Conservation (phyloP, 2,888 invertebrate genomes). For the Muschampia plurimacula region DNA sequence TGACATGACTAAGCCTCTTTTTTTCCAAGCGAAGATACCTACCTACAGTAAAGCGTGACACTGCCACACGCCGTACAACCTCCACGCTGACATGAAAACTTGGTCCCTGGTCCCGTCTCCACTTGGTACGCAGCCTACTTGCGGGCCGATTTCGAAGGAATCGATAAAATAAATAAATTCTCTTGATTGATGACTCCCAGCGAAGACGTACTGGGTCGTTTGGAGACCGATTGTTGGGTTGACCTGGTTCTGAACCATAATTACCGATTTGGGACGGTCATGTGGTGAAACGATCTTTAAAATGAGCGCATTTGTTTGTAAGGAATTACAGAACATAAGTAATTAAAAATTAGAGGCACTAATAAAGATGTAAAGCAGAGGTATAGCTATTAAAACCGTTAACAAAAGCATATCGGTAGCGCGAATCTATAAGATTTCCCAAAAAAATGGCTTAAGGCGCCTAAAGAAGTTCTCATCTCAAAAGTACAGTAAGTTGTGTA, state of each 20-base stretch:
- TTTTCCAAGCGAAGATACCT: neutral
- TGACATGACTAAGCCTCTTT: neutral
- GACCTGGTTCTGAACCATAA: slow-evolving; percentile 44
- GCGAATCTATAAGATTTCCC: no score
- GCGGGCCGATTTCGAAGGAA: slow-evolving; percentile 59
- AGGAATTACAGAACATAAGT: no score
- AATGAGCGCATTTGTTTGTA: neutral
- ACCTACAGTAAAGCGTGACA: slow-evolving; percentile 7
- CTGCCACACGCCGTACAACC: slow-evolving; percentile 6
- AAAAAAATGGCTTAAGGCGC: no score
- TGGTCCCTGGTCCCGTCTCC: slow-evolving; percentile 58
- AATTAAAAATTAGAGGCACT: no score
- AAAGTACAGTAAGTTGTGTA: no score
- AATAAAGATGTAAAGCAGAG: no score
- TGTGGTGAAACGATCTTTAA: neutral
- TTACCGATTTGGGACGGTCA: slow-evolving; percentile 35
- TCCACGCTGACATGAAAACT: slow-evolving; percentile 46
- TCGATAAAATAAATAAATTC: slow-evolving; percentile 78
- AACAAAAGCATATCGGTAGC: no score
- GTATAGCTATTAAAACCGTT: no score
- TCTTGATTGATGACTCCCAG: slow-evolving; percentile 74
- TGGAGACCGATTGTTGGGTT: slow-evolving; percentile 50
- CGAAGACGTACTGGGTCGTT: slow-evolving; percentile 50
- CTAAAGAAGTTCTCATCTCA: no score
- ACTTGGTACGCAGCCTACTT: slow-evolving; percentile 66